Evolutionary conservation across 1,140 invertebrate species (phyloP), one percentile per base, ranked within the genome.

Genomic region (Drosophila triauraria): DNA sequence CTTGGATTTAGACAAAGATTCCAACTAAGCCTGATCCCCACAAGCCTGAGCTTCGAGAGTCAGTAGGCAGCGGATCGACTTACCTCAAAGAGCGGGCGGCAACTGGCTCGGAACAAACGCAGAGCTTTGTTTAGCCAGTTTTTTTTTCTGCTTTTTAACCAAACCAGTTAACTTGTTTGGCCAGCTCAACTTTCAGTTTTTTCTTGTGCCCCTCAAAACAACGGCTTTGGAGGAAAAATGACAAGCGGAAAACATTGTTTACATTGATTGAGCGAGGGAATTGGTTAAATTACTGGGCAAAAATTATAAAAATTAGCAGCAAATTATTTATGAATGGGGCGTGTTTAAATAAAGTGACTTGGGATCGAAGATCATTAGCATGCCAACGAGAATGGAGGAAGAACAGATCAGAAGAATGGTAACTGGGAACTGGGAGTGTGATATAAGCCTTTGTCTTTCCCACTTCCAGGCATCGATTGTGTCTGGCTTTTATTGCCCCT

Each of bases 231-330:
- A 9, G 67, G 53, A 61, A 69, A 78, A 69, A 77, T 77, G 74
- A 77, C 74, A 77, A 77, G 75, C 75, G 75, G 75, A 78, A 78
- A 78, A 78, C 75, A 78, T 78, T 78, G 63, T 68, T 77, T 77
- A 77, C 63, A 77, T 59, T 77, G 74, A 76, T 76, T 65, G 57
- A 13, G 32, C 15, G 40, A 44, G 32, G 20, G 43, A 61, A 32
- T 48, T n/a, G 67, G 13, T n/a, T 20, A 51, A 53, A 76, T 76
- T 76, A 46, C 54, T 50, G 47, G 20, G 9, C 20, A 48, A 47
- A 58, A 77, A 77, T 77, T 77, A 77, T 77, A 50, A 57, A 77
- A 78, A 78, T 78, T 78, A 78, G 50, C 75, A 78, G 75, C 75
- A 78, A 78, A 78, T 78, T 78, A 78, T 78, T 78, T 69, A 69